Percentiles rank a stretch among this genome's conserved stretches.
Evolutionary conservation across 2,113 vertebrate species (phyloP).

Genomic region (Acanthochromis polyacanthus): DNA sequence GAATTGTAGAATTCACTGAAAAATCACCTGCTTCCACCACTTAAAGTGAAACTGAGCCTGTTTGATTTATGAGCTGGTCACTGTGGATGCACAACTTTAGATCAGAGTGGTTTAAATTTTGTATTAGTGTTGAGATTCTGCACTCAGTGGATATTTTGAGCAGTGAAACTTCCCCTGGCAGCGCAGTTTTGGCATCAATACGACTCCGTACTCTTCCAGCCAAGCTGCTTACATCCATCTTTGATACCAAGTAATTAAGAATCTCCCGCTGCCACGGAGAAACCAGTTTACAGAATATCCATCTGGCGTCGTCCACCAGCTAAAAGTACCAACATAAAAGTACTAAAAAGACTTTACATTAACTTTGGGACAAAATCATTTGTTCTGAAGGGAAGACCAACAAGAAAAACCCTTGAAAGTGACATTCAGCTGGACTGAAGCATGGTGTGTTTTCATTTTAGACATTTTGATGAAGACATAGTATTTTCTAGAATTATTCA

Average conservation of each 20-base stretch:
- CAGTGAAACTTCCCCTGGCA: conserved; percentile 14
- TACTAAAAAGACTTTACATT: too few relatives aligned
- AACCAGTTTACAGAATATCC: not conserved
- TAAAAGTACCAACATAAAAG: not conserved
- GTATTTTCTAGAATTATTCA: too few relatives aligned
- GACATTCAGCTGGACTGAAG: too few relatives aligned
- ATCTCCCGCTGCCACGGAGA: conserved; percentile 7
- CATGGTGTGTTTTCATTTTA: too few relatives aligned
- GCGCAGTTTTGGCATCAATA: conserved; percentile 2
- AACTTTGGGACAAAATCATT: too few relatives aligned
- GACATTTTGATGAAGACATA: too few relatives aligned
- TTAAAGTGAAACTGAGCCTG: conserved; percentile 7
- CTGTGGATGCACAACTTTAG: not conserved
- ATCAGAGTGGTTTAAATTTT: not conserved
- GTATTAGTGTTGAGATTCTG: too few relatives aligned
- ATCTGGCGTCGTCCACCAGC: not conserved
- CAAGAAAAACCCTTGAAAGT: too few relatives aligned
- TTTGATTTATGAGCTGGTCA: not conserved
- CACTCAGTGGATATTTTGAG: not conserved
- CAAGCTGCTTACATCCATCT: conserved; percentile 9
- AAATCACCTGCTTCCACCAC: conserved; percentile 40
- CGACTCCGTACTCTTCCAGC: not conserved
- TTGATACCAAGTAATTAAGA: not conserved
- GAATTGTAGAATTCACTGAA: too few relatives aligned
- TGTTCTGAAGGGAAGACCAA: too few relatives aligned